Conservation (phyloP, 37 sponge, comb jelly and placozoan species). For the Amphimedon queenslandica region DNA sequence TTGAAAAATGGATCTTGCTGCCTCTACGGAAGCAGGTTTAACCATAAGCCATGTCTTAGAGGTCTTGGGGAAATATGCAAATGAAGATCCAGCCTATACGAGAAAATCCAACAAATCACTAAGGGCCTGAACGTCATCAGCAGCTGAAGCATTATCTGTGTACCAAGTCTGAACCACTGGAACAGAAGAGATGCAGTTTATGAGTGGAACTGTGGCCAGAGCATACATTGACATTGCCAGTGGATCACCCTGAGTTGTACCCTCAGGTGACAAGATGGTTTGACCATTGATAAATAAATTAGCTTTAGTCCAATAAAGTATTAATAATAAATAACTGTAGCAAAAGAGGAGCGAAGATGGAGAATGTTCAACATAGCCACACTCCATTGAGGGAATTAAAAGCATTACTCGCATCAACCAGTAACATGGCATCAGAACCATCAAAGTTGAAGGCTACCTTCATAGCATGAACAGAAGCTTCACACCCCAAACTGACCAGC, state of each 20-base stretch:
- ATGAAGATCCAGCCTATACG: background rate
- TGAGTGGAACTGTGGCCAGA: background rate
- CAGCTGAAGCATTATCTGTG: background rate
- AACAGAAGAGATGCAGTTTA: background rate
- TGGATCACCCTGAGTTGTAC: conserved; percentile 1
- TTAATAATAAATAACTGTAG: background rate
- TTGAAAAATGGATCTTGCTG: background rate
- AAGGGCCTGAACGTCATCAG: background rate
- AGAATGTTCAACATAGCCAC: background rate
- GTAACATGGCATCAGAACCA: background rate
- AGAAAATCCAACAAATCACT: background rate
- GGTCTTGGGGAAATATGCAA: background rate
- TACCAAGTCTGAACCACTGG: background rate
- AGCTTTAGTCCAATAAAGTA: background rate
- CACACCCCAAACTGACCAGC: too few species aligned
- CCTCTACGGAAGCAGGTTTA: background rate
- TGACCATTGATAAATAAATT: background rate
- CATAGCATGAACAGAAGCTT: background rate
- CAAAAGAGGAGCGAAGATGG: background rate
- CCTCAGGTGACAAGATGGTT: background rate
- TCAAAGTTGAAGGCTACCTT: background rate
- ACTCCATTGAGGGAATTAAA: background rate
- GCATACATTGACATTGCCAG: conserved; percentile 11
- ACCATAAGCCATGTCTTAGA: background rate
- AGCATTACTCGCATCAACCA: background rate